Conservation (phyloP, 2,797 vertebrate genomes). For the Lepidocolaptes lacrymiger region DNA sequence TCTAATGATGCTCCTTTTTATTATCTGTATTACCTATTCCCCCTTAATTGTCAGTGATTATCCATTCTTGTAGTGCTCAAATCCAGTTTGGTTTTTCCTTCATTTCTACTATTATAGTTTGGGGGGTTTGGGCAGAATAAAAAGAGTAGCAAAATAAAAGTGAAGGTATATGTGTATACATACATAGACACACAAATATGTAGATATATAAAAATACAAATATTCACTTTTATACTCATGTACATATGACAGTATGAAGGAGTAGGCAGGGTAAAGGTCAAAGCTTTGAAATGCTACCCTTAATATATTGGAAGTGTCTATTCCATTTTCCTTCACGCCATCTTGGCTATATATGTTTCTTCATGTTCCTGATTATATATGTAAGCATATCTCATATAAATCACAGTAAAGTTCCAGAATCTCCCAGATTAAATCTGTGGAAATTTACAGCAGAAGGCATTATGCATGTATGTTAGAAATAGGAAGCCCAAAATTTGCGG, state of each 20-base stretch:
- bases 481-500: neutral
- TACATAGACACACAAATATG: rapidly evolving
- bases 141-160: neutral
- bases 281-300: neutral
- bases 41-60: neutral
- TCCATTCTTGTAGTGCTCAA: neutral
- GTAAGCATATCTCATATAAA: neutral
- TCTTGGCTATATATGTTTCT: neutral
- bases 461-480: neutral
- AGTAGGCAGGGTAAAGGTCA: neutral
- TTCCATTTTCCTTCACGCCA: neutral
- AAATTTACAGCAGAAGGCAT: neutral
- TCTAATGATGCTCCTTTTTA: neutral
- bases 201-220: neutral
- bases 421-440: neutral
- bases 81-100: neutral
- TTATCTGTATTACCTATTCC: neutral
- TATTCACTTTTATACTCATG: neutral
- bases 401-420: neutral
- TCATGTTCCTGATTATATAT: neutral
- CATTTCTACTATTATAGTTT: neutral
- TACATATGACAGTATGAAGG: neutral
- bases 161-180: neutral
- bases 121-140: neutral
- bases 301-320: neutral